phyloP scores from a whole-genome alignment of 2,113 vertebrate genomes.

The Syngnathus floridae region DNA sequence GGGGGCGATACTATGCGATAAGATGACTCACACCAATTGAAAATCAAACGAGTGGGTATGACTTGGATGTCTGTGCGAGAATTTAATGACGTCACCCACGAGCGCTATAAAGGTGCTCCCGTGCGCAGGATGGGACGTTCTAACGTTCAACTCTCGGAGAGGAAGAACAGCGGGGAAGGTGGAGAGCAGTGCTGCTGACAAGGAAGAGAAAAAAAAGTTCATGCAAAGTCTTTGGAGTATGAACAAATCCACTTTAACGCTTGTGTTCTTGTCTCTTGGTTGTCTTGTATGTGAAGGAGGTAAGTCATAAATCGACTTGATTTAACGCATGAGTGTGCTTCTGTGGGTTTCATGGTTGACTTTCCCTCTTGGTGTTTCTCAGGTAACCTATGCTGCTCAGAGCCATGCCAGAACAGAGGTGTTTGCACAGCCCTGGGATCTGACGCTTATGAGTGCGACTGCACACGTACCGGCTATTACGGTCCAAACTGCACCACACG shows the following conservation, averaged over 20 bases:
- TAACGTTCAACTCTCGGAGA: neutral
- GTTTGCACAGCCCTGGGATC: constrained; percentile 74
- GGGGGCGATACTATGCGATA: too few species aligned
- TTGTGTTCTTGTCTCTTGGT: constrained; percentile 52
- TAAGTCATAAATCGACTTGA: constrained; percentile 22
- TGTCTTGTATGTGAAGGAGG: constrained; percentile 57
- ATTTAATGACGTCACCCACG: constrained; percentile 4
- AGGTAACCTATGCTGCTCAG: constrained; percentile 89
- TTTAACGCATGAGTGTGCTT: neutral
- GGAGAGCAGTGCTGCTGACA: neutral
- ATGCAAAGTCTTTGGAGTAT: constrained; percentile 40
- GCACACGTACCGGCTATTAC: constrained; percentile 84
- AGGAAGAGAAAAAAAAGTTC: neutral
- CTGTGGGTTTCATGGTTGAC: neutral
- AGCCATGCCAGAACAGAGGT: constrained; percentile 89
- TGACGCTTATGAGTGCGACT: constrained; percentile 85
- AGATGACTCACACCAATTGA: neutral
- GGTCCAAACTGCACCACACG: constrained; percentile 86
- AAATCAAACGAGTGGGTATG: neutral
- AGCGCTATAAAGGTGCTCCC: neutral
- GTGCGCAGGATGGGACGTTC: neutral
- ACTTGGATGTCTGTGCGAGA: neutral
- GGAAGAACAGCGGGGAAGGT: neutral
- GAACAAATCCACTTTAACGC: constrained; percentile 37
- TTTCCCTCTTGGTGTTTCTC: neutral